These are phyloP conservation scores for Thaumatotibia leucotreta DNA, from an alignment of 1,140 invertebrate genomes.

Conservation along the genomic window DNA sequence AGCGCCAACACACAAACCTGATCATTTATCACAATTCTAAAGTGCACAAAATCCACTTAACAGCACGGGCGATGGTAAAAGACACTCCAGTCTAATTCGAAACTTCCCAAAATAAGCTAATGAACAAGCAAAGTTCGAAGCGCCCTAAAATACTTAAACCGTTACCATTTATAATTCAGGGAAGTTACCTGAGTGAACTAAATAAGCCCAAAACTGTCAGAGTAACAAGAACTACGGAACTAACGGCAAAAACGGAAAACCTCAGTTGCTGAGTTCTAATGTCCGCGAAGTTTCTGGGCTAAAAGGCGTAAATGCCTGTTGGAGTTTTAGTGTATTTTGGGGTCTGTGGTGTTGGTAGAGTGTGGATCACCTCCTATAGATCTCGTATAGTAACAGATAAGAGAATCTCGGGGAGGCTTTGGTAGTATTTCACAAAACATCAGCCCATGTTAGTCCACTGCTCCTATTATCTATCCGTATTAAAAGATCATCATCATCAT, in stretches of 20 bases:
- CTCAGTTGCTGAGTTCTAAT: background rate
- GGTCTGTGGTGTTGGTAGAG: background rate
- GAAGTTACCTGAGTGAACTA: background rate
- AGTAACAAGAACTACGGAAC: slow-evolving; percentile 8
- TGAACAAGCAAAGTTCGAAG: background rate
- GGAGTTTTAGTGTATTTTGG: background rate
- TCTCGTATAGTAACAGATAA: too few relatives aligned
- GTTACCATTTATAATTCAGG: slow-evolving; percentile 5
- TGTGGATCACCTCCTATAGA: background rate
- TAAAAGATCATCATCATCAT: too few relatives aligned
- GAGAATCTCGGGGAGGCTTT: too few relatives aligned
- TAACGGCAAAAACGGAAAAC: background rate
- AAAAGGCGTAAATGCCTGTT: background rate
- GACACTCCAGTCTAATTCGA: too few relatives aligned
- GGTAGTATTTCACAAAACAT: too few relatives aligned
- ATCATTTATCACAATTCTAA: too few relatives aligned
- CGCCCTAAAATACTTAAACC: background rate
- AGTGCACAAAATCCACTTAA: too few relatives aligned
- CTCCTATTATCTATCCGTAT: too few relatives aligned
- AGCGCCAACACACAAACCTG: too few relatives aligned
- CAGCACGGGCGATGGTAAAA: too few relatives aligned
- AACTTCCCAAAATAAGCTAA: background rate
- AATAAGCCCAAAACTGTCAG: slow-evolving; percentile 8
- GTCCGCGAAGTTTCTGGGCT: background rate
- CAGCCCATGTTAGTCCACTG: too few relatives aligned